A percentile compares a stretch with the other conserved stretches of the same genome.
Conservation (phyloP, 2,113 vertebrate genomes). For the Morone chrysops region DNA sequence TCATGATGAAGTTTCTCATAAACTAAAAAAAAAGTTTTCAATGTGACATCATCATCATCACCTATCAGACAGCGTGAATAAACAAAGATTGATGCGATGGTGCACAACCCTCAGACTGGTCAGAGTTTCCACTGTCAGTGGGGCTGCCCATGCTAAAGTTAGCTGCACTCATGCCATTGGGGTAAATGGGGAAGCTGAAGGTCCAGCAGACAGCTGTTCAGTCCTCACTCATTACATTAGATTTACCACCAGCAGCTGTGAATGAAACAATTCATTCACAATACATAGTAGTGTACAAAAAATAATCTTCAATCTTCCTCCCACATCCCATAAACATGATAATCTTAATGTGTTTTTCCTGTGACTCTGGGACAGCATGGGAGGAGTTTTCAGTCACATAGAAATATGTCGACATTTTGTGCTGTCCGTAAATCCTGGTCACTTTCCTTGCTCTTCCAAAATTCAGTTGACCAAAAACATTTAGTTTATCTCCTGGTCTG, state of each 20-base stretch:
- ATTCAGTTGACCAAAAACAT: neutral
- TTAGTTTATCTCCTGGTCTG: neutral
- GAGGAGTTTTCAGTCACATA: too few species aligned
- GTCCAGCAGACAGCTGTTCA: neutral
- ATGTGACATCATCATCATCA: neutral
- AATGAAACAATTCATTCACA: neutral
- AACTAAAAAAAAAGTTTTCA: neutral
- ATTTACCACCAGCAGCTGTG: neutral
- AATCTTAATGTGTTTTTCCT: neutral
- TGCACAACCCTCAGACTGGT: neutral
- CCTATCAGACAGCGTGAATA: neutral
- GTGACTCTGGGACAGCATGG: neutral
- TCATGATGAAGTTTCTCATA: neutral
- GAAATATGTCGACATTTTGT: too few species aligned
- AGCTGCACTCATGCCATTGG: neutral
- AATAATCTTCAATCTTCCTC: neutral
- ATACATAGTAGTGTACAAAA: neutral
- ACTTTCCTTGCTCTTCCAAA: neutral
- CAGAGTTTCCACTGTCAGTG: neutral
- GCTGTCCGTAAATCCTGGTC: too few species aligned
- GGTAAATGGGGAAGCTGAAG: neutral
- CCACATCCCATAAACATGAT: too few species aligned
- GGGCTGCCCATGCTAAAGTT: neutral
- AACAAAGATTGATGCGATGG: neutral
- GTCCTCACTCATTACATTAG: neutral